Conservation (phyloP, 2,888 invertebrate genomes). For the Polymixis lichenea region DNA sequence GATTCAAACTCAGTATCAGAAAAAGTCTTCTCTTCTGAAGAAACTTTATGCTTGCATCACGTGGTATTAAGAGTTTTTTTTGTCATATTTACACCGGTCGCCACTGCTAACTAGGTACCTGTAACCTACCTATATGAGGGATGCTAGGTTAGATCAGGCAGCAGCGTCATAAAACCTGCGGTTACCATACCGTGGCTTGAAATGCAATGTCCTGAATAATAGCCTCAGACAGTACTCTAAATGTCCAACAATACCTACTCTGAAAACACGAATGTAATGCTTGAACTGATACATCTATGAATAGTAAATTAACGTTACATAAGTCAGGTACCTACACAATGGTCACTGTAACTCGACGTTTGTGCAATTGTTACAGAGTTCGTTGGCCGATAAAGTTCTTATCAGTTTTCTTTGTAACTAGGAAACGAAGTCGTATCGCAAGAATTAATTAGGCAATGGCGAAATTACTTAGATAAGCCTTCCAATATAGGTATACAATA, state of each 20-base stretch:
- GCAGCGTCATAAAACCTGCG: slow-evolving; percentile 1
- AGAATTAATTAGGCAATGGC: slow-evolving; percentile 79
- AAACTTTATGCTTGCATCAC: no score
- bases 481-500: slow-evolving; percentile 24
- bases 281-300: slow-evolving; percentile 36
- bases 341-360: slow-evolving; percentile 66
- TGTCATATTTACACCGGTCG: no score
- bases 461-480: slow-evolving; percentile 68
- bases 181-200: background rate
- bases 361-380: slow-evolving; percentile 80
- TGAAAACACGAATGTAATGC: slow-evolving; percentile 28
- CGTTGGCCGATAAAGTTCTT: slow-evolving; percentile 85
- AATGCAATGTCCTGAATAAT: slow-evolving; percentile 4
- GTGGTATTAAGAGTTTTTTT: no score
- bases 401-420: slow-evolving; percentile 84
- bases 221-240: slow-evolving; percentile 8
- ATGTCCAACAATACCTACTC: slow-evolving; percentile 11
- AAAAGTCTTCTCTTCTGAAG: no score
- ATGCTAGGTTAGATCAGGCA: background rate
- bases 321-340: slow-evolving; percentile 67
- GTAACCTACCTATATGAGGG: background rate
- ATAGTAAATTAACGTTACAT: slow-evolving; percentile 49
- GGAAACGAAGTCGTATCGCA: slow-evolving; percentile 77
- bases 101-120: background rate
- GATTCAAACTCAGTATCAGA: no score